Conservation (phyloP, 2,113 vertebrate species). For the Anarrhichthys ocellatus region DNA sequence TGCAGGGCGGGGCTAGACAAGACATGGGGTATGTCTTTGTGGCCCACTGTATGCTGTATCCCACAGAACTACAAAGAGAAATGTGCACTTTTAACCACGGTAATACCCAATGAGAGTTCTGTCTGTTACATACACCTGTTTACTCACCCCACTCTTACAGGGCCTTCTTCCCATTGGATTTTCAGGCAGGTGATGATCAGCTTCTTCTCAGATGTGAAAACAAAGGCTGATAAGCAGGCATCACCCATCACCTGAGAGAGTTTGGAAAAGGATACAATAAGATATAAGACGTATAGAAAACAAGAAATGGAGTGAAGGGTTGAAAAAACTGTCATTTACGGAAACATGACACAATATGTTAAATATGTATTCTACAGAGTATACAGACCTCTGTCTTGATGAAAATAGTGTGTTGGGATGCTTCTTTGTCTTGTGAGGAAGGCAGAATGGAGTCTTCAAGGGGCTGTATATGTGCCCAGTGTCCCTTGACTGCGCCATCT, state of each 20-base stretch:
- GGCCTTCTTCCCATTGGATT: conserved; percentile 87
- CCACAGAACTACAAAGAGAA: conserved; percentile 76
- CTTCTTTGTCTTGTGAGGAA: conserved; percentile 89
- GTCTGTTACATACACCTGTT: background rate
- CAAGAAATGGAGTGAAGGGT: background rate
- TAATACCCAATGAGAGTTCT: background rate
- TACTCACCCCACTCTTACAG: conserved; percentile 82
- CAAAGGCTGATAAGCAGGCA: conserved; percentile 89
- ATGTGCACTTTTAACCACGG: background rate
- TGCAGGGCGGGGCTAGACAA: conserved; percentile 84
- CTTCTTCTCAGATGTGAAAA: conserved; percentile 86
- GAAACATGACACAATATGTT: background rate
- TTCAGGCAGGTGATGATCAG: conserved; percentile 87
- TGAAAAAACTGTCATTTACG: background rate
- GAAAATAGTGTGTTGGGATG: conserved; percentile 85
- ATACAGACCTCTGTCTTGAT: conserved; percentile 87
- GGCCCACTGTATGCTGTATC: conserved; percentile 85
- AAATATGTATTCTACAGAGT: background rate
- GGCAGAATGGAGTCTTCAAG: conserved; percentile 84
- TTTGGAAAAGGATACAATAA: conserved; percentile 3
- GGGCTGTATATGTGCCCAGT: conserved; percentile 87
- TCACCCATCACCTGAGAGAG: conserved; percentile 86
- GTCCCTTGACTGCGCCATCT: conserved; percentile 78
- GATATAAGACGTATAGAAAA: background rate
- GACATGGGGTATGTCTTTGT: conserved; percentile 85